Evolutionary conservation across 2,888 invertebrate species (phyloP).

Genomic region (Orchesella flavescens): DNA sequence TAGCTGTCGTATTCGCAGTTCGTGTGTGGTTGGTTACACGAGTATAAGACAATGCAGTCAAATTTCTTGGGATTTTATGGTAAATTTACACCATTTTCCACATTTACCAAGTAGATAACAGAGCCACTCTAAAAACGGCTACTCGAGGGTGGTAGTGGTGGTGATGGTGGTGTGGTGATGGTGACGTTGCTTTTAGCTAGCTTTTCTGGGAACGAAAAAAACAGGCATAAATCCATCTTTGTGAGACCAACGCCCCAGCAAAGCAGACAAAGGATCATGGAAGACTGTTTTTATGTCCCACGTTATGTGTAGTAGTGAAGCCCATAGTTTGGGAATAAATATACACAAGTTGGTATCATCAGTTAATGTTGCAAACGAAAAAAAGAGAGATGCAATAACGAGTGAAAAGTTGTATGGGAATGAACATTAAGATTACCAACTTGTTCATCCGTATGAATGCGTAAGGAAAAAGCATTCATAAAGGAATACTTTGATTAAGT

Average conservation of each 20-base stretch:
- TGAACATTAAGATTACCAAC: background rate
- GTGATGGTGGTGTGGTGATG: too few species aligned
- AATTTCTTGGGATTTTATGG: slow-evolving; percentile 51
- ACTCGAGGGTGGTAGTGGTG: too few species aligned
- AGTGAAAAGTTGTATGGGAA: background rate
- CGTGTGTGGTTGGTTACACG: background rate
- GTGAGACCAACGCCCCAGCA: background rate
- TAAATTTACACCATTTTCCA: slow-evolving; percentile 49
- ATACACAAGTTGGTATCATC: slow-evolving; percentile 1
- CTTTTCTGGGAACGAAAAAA: background rate
- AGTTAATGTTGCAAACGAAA: background rate
- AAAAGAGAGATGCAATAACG: background rate
- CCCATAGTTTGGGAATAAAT: background rate
- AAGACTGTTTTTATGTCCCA: background rate
- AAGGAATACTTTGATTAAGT: background rate
- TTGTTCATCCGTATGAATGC: background rate
- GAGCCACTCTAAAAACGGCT: too few species aligned
- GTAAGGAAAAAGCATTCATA: background rate
- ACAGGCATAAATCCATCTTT: slow-evolving; percentile 12
- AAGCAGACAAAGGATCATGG: background rate
- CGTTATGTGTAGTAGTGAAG: background rate
- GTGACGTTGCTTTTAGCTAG: background rate
- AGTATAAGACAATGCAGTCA: slow-evolving; percentile 40
- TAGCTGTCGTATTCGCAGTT: too few species aligned
- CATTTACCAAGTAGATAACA: slow-evolving; percentile 38